Evolutionary conservation across 2,888 invertebrate genomes (phyloP).

Genomic region (Dioctria linearis): DNA sequence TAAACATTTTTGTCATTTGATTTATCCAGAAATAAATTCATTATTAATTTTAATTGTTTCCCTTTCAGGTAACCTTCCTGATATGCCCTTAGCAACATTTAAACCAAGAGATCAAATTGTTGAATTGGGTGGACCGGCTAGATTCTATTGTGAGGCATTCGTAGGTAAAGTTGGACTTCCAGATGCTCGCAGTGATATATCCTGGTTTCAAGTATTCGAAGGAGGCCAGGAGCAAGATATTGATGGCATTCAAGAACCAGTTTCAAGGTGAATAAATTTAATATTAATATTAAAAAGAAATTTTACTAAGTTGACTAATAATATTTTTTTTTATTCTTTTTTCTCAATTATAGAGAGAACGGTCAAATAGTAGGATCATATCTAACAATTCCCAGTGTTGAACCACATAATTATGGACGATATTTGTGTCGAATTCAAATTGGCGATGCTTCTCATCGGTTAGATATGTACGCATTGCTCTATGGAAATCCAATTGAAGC

Average conservation of each 20-base stretch:
- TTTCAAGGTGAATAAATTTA: conserved; percentile 66
- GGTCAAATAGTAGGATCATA: conserved; percentile 82
- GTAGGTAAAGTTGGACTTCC: conserved; percentile 80
- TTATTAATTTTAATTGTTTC: conserved; percentile 15
- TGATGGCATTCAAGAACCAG: conserved; percentile 57
- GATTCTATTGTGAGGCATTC: conserved; percentile 85
- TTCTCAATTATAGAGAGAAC: conserved; percentile 74
- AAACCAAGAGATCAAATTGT: conserved; percentile 78
- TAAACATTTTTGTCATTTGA: no score
- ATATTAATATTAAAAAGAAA: not conserved
- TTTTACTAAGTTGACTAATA: not conserved
- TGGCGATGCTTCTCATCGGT: conserved; percentile 69
- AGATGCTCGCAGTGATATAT: conserved; percentile 80
- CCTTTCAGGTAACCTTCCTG: conserved; percentile 77
- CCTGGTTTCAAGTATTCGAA: conserved; percentile 78
- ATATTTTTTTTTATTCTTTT: no score
- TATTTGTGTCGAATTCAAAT: conserved; percentile 81
- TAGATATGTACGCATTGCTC: conserved; percentile 66
- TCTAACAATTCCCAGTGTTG: conserved; percentile 75
- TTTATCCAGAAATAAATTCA: no score
- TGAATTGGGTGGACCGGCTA: conserved; percentile 75
- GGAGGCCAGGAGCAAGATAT: conserved; percentile 69
- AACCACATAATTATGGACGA: conserved; percentile 78
- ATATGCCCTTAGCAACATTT: conserved; percentile 78
- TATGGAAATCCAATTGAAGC: conserved; percentile 58